Percentiles rank a stretch among this genome's conserved stretches.
These are phyloP conservation scores for Pachycephala philippinensis DNA, from an alignment of 2,113 vertebrate species.

Conservation along the genomic window DNA sequence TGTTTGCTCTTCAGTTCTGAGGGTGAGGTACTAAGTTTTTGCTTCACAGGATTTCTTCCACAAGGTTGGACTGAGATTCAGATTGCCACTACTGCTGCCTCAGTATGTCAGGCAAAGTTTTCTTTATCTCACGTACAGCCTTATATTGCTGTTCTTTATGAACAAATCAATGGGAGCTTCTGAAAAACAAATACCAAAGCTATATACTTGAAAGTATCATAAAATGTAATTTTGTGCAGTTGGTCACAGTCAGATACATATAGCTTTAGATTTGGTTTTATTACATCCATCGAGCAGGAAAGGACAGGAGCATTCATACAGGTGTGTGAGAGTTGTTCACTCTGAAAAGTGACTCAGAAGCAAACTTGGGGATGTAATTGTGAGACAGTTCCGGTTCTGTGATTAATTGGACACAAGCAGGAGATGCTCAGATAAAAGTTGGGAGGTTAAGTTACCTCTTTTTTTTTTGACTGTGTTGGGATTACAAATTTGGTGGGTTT, in stretches of 20 bases:
- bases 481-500: not conserved
- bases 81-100: not conserved
- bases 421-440: not conserved
- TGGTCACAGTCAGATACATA: not conserved
- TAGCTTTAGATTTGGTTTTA: not conserved
- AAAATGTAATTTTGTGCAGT: not conserved
- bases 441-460: not conserved
- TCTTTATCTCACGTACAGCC: not conserved
- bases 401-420: not conserved
- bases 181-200: not conserved
- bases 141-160: not conserved
- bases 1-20: not conserved
- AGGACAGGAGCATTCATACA: not conserved
- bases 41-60: not conserved
- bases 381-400: not conserved
- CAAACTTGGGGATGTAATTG: not conserved
- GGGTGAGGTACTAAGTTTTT: not conserved
- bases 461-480: not conserved
- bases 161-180: not conserved
- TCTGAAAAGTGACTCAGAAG: not conserved
- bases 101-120: not conserved
- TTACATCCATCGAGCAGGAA: not conserved
- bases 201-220: not conserved
- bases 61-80: not conserved
- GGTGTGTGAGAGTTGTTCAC: not conserved